Evolutionary conservation across 2,113 vertebrate species (phyloP).

Genomic region (Phrynocephalus versicolor): DNA sequence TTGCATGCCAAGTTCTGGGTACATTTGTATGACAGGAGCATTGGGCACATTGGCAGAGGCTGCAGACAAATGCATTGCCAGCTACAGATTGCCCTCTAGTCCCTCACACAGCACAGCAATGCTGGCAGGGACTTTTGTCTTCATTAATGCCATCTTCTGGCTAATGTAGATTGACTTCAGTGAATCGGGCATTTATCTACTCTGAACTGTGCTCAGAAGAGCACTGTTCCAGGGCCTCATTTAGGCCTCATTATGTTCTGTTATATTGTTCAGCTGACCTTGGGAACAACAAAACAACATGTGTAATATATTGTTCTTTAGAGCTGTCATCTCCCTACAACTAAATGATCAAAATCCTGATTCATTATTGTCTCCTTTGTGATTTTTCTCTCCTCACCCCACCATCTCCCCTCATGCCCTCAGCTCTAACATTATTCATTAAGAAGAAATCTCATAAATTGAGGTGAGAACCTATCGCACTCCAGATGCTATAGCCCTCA

Average conservation of each 20-base stretch:
- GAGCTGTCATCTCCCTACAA: neutral
- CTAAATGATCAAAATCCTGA: neutral
- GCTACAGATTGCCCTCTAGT: slow-evolving; percentile 49
- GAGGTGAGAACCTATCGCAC: neutral
- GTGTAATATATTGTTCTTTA: neutral
- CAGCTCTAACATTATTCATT: neutral
- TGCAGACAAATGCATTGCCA: slow-evolving; percentile 57
- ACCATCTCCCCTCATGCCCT: neutral
- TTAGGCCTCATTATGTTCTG: slow-evolving; percentile 1
- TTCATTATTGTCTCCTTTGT: neutral
- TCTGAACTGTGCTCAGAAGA: slow-evolving; percentile 34
- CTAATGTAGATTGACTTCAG: slow-evolving; percentile 34
- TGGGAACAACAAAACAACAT: neutral
- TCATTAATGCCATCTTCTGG: slow-evolving; percentile 33
- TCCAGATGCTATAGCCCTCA: neutral
- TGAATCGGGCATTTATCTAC: neutral
- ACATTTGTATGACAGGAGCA: slow-evolving; percentile 28
- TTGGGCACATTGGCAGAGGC: slow-evolving; percentile 56
- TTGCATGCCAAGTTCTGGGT: slow-evolving; percentile 47
- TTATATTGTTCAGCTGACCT: slow-evolving; percentile 1
- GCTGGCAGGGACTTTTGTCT: slow-evolving; percentile 35
- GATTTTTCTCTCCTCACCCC: neutral
- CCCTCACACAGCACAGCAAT: slow-evolving; percentile 41
- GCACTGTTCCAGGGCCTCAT: neutral
- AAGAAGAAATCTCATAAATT: neutral